These are phyloP conservation scores for Molorchus minor DNA, from an alignment of 2,888 invertebrate species.

Conservation along the genomic window DNA sequence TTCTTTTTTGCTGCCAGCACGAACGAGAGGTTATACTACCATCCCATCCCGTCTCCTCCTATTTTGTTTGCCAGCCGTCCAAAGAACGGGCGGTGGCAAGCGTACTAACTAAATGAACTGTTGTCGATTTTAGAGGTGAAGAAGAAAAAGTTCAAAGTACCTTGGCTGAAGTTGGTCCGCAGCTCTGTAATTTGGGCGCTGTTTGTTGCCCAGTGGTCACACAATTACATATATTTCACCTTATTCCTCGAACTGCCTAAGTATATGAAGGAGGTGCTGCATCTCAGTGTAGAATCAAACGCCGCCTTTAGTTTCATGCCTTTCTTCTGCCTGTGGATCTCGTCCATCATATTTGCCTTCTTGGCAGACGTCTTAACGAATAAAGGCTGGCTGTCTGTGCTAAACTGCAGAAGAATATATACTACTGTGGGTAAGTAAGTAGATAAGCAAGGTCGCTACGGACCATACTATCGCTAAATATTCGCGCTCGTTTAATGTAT, in stretches of 20 bases:
- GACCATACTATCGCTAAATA: neutral
- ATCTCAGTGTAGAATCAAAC: slow-evolving; percentile 27
- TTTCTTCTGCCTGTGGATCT: neutral
- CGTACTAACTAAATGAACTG: too few species aligned
- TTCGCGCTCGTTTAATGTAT: too few species aligned
- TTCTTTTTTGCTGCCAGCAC: too few species aligned
- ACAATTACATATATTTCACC: slow-evolving; percentile 73
- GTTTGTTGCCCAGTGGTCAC: slow-evolving; percentile 73
- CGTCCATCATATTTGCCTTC: neutral
- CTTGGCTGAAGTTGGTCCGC: slow-evolving; percentile 35
- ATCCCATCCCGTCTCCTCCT: too few species aligned
- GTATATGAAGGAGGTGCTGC: slow-evolving; percentile 36
- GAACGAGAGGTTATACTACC: too few species aligned
- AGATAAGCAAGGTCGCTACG: neutral
- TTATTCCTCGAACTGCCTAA: slow-evolving; percentile 44
- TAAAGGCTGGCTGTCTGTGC: neutral
- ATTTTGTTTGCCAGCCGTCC: too few species aligned
- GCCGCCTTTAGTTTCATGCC: slow-evolving; percentile 28
- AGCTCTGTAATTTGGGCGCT: slow-evolving; percentile 52
- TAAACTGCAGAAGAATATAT: neutral
- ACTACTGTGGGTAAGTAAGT: neutral
- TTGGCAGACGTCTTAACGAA: slow-evolving; percentile 19
- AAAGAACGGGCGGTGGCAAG: too few species aligned
- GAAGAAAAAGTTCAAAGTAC: slow-evolving; percentile 21
- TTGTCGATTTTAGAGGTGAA: neutral